Base-by-base conservation (phyloP, 2,113 vertebrate species). In the Aramus guarauna region DNA sequence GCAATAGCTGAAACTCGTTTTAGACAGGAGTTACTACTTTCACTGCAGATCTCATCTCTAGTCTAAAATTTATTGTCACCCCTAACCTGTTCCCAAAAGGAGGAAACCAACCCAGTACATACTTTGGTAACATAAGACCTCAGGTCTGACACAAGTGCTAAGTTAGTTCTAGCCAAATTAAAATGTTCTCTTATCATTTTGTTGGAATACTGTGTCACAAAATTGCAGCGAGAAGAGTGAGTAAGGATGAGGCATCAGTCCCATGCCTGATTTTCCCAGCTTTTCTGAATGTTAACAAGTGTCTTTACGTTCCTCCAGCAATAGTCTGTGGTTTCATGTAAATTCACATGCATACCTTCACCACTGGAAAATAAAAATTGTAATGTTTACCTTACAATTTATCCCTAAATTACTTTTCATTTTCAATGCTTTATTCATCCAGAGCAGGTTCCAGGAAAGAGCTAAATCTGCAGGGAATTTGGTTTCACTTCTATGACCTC, bases 381-480 rank as follows among this genome's bases (percentile, higher is more conserved):
- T 53, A 48, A 85, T 74, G 76, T 92, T 96, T 97, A 87, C 73
- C 78, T 96, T 91, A 78, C 90, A 86, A 91, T 48, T 76, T 39
- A 85, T 48, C 92, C 81, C 85, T 53, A 67, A 95, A 96, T 88
- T 75, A 75, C 80, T 94, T 95, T 29, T 79, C 73, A 77, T 95
- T 97, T 97, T 94, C 91, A 96, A 96, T 94, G 90, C 76, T 71
- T 94, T 86, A 82, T 85, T 98, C 95, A 93, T 60, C 73, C 75
- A 27, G 23, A 92, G 80, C 69, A 88, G 85, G 87, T 96, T 98
- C 96, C 96, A 97, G 94, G 94, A 97, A 98, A 96, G 75, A 91
- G 76, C 92, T 85, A 85, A 93, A 96, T 97, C 90, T 96, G 85
- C 83, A 6, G 34, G 96, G 94, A 97, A 92, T 96, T 96, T 87